These are phyloP conservation scores for Sitodiplosis mosellana DNA, from an alignment of 1,140 invertebrate species.

Conservation along the genomic window DNA sequence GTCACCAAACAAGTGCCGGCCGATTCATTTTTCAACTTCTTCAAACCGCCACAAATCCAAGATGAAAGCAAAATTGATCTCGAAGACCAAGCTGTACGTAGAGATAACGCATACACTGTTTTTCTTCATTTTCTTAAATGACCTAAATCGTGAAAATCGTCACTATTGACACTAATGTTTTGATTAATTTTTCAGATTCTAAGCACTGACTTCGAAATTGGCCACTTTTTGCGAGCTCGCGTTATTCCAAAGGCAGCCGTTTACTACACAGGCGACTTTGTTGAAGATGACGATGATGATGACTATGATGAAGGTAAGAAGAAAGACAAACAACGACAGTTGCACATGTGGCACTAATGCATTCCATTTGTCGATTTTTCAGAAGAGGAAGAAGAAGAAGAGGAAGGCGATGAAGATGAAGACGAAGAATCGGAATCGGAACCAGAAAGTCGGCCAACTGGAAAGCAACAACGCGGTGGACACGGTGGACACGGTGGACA, in stretches of 20 bases:
- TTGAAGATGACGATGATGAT: conserved; percentile 59
- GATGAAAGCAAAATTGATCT: conserved; percentile 53
- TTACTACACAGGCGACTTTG: conserved; percentile 76
- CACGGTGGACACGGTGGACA: conserved; percentile 6
- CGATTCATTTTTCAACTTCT: conserved; percentile 99
- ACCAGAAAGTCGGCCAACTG: conserved; percentile 10
- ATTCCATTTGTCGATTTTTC: neutral
- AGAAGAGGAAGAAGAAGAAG: conserved; percentile 14
- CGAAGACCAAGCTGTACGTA: conserved; percentile 33
- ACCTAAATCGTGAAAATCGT: too few relatives aligned
- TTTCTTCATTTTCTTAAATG: too few relatives aligned
- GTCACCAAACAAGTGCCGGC: conserved; percentile 86
- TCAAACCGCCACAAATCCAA: conserved; percentile 62
- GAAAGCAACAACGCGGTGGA: conserved; percentile 8
- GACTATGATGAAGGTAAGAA: conserved; percentile 26
- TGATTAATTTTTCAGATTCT: conserved; percentile 34
- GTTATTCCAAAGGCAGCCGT: conserved; percentile 85
- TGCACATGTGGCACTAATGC: too few relatives aligned
- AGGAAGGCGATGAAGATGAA: conserved; percentile 19
- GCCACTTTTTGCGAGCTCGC: conserved; percentile 89
- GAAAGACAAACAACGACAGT: neutral
- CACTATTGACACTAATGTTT: neutral
- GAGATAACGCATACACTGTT: too few relatives aligned
- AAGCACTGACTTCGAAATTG: conserved; percentile 90
- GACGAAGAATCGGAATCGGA: conserved; percentile 26